Conservation (phyloP, 2,113 vertebrate genomes). For the Acrocephalus kingi region DNA sequence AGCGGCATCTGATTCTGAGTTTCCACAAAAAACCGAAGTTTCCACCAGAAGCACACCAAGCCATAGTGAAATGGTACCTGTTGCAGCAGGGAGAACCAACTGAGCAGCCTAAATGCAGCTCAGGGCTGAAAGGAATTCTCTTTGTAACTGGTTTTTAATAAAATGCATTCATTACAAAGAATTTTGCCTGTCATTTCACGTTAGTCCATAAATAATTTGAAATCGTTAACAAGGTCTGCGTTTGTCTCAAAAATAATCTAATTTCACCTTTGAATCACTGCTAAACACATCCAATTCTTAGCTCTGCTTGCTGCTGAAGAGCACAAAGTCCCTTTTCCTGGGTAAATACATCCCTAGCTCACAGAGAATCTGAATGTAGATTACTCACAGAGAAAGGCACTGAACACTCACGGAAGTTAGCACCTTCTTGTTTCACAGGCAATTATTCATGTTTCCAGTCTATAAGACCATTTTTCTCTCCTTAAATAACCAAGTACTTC, state of each 20-base stretch:
- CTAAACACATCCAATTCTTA: not conserved
- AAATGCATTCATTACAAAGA: not conserved
- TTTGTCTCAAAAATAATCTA: not conserved
- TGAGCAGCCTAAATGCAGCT: not conserved
- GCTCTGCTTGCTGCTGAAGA: not conserved
- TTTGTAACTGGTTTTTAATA: not conserved
- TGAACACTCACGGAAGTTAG: constrained; percentile 52
- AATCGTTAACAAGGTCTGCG: not conserved
- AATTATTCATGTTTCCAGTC: constrained; percentile 73
- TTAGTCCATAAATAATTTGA: not conserved
- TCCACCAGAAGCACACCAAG: not conserved
- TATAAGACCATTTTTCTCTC: constrained; percentile 63
- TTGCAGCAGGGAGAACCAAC: not conserved
- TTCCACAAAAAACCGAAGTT: not conserved
- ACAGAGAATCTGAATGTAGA: constrained; percentile 37
- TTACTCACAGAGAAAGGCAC: constrained; percentile 46
- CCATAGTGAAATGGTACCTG: not conserved
- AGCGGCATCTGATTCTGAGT: not conserved
- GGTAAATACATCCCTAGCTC: constrained; percentile 31
- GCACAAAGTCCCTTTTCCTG: constrained; percentile 22
- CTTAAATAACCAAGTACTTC: constrained; percentile 58
- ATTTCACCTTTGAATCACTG: not conserved
- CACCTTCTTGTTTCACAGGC: constrained; percentile 68
- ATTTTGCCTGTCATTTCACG: not conserved
- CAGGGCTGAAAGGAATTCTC: not conserved